Conservation (phyloP, 2,113 vertebrate genomes). For the Caranx ignobilis region DNA sequence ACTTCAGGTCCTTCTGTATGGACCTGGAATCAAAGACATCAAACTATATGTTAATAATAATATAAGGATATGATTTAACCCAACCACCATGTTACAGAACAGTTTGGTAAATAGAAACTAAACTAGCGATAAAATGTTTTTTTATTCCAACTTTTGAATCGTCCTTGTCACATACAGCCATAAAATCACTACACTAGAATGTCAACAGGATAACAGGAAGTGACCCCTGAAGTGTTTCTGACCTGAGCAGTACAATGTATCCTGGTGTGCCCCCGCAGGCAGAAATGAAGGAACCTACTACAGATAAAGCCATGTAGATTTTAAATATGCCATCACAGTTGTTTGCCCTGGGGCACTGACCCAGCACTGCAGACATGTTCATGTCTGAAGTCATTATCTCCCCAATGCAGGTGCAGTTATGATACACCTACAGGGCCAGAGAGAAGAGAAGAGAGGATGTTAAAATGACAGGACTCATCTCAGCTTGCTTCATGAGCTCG, state of each 20-base stretch:
- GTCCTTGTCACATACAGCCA: no score
- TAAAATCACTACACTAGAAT: background rate
- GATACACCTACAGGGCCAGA: slow-evolving; percentile 84
- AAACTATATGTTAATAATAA: background rate
- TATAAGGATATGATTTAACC: background rate
- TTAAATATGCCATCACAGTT: slow-evolving; percentile 85
- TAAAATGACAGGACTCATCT: no score
- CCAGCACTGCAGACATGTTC: slow-evolving; percentile 86
- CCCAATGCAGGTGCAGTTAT: slow-evolving; percentile 90
- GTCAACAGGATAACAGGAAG: background rate
- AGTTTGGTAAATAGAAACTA: background rate
- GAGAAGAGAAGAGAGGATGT: background rate
- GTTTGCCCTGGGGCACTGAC: slow-evolving; percentile 85
- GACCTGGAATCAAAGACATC: slow-evolving; percentile 78
- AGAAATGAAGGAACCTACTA: slow-evolving; percentile 77
- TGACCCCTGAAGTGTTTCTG: background rate
- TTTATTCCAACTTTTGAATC: background rate
- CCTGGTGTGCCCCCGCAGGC: slow-evolving; percentile 82
- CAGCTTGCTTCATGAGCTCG: no score
- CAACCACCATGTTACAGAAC: background rate
- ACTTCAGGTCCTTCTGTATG: slow-evolving; percentile 89
- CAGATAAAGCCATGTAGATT: slow-evolving; percentile 83
- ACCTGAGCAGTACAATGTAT: slow-evolving; percentile 90
- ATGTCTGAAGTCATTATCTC: slow-evolving; percentile 42
- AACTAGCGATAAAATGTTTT: background rate